Percentiles rank a stretch among this genome's conserved stretches.
phyloP scores from a whole-genome alignment of 2,888 invertebrate genomes.

The Elysia crispata region DNA sequence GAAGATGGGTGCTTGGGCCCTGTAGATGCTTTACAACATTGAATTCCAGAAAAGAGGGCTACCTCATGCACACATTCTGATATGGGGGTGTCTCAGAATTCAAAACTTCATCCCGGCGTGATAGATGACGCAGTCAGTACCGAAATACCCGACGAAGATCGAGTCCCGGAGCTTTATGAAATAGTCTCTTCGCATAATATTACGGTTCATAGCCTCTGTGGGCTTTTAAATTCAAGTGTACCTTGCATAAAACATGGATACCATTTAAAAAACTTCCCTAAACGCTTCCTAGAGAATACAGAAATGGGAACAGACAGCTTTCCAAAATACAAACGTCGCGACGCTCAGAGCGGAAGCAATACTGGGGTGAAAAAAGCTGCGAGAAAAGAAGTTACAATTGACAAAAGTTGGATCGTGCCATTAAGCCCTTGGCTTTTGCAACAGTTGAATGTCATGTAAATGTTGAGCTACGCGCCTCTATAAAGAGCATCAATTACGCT shows the following conservation, averaged over 20 bases:
- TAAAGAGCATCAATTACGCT: not conserved
- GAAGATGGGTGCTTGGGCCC: not conserved
- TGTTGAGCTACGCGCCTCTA: not conserved
- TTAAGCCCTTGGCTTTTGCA: not conserved
- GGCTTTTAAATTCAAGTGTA: not conserved
- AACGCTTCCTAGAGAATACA: not conserved
- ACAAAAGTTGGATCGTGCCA: slow-evolving; percentile 31
- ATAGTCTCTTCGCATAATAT: not conserved
- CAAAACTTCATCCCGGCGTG: not conserved
- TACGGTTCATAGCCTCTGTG: not conserved
- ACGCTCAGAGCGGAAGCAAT: slow-evolving; percentile 16
- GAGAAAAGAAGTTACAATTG: slow-evolving; percentile 21
- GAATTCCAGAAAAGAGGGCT: slow-evolving; percentile 7
- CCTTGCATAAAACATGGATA: slow-evolving; percentile 7
- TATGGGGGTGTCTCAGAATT: not conserved
- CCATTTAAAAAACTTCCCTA: not conserved
- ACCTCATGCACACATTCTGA: slow-evolving; percentile 7
- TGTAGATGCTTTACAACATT: not conserved
- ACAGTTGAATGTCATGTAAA: not conserved
- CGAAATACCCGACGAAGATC: not conserved
- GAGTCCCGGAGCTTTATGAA: not conserved
- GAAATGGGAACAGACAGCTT: not conserved
- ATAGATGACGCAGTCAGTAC: not conserved
- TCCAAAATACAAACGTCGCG: not conserved
- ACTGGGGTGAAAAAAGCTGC: not conserved